Conservation (phyloP, 2,113 vertebrate genomes). For the Lutjanus erythropterus region DNA sequence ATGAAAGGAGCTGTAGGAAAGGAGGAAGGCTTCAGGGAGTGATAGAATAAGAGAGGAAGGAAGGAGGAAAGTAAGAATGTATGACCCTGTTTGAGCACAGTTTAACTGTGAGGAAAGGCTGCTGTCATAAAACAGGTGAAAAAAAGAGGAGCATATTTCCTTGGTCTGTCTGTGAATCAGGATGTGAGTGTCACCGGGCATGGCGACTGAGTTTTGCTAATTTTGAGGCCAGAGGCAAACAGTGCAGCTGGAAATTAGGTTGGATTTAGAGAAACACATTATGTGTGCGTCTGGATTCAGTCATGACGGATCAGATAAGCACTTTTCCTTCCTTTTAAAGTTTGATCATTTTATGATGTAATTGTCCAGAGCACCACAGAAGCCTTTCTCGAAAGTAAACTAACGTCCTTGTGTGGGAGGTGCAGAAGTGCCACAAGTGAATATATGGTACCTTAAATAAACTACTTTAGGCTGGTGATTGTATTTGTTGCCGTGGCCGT, state of each 20-base stretch:
- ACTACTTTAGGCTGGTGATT: slow-evolving; percentile 61
- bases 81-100: slow-evolving; percentile 27
- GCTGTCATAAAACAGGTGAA: slow-evolving; percentile 61
- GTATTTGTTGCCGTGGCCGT: slow-evolving; percentile 62
- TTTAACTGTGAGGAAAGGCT: slow-evolving; percentile 56
- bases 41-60: slow-evolving; percentile 20
- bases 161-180: slow-evolving; percentile 28
- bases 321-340: slow-evolving; percentile 65
- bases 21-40: slow-evolving; percentile 22
- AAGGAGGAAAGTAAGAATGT: slow-evolving; percentile 8
- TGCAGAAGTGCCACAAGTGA: slow-evolving; percentile 54
- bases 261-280: slow-evolving; percentile 74
- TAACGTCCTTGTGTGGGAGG: slow-evolving; percentile 61
- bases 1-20: slow-evolving; percentile 13
- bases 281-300: slow-evolving; percentile 64
- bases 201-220: slow-evolving; percentile 58
- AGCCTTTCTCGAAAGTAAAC: slow-evolving; percentile 54
- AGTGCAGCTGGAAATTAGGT: slow-evolving; percentile 67
- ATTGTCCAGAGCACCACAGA: slow-evolving; percentile 58
- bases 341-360: slow-evolving; percentile 58
- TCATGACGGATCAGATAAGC: slow-evolving; percentile 71
- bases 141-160: slow-evolving; percentile 46
- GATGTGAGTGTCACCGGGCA: slow-evolving; percentile 48
- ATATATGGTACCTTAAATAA: slow-evolving; percentile 70
- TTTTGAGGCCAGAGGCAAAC: slow-evolving; percentile 63